These are phyloP conservation scores for Crax fasciolata DNA, from an alignment of 2,797 vertebrate species.

Conservation along the genomic window DNA sequence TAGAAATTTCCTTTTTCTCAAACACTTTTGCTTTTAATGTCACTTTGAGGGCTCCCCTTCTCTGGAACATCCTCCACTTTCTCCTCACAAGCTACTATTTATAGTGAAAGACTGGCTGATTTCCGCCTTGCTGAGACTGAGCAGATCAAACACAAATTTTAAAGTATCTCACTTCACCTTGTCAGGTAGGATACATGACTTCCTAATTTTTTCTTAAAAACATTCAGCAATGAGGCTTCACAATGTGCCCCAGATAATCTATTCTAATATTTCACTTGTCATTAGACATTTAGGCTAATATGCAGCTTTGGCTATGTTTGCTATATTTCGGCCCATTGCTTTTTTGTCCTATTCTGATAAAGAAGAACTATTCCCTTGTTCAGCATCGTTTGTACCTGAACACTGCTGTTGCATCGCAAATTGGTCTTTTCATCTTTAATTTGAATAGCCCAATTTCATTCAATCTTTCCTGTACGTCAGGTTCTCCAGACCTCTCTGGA, in stretches of 20 bases:
- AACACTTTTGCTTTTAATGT: not conserved
- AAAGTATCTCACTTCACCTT: not conserved
- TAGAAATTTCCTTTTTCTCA: accelerated
- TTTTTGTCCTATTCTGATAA: not conserved
- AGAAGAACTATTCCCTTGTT: not conserved
- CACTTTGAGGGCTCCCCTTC: not conserved
- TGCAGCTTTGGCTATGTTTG: not conserved
- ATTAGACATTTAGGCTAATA: not conserved
- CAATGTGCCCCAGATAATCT: not conserved
- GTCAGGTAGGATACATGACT: accelerated
- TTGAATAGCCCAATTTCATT: not conserved
- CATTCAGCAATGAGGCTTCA: not conserved
- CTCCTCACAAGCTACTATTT: not conserved
- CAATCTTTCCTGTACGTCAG: not conserved
- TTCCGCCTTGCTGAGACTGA: not conserved
- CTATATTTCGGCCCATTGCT: not conserved
- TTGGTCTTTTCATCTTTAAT: not conserved
- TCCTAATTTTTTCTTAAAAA: not conserved
- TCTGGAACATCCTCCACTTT: not conserved
- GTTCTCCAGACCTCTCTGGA: constrained; percentile 13
- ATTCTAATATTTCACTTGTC: not conserved
- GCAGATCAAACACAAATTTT: not conserved
- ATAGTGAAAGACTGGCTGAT: not conserved
- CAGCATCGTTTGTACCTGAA: not conserved
- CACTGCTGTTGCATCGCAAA: not conserved